A percentile compares a stretch with the other conserved stretches of the same genome.
Conservation (phyloP, 2,797 vertebrate species). For the Acanthornis magna region DNA sequence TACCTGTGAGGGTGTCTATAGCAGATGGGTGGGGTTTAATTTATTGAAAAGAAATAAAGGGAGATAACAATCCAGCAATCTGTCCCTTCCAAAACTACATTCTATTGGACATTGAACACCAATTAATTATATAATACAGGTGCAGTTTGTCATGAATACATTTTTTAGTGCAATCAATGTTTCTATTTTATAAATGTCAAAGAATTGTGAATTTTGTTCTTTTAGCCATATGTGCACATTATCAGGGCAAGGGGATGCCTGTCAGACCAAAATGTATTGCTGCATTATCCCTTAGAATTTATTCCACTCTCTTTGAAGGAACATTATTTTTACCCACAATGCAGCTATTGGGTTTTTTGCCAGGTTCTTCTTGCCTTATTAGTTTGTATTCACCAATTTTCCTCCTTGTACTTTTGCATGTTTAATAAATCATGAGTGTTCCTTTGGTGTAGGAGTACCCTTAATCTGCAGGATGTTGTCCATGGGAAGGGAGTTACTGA, state of each 20-base stretch:
- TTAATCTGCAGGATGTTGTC: neutral
- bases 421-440: neutral
- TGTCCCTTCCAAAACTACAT: neutral
- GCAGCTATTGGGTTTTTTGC: neutral
- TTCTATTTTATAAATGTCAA: neutral
- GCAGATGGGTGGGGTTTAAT: neutral
- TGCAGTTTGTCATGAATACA: neutral
- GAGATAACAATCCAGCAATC: neutral
- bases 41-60: constrained; percentile 34
- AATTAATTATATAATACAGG: neutral
- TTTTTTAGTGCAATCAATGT: neutral
- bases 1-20: neutral
- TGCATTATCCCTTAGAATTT: neutral
- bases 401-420: neutral
- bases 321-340: neutral
- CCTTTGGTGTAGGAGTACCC: neutral
- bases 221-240: neutral
- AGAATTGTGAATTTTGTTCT: neutral
- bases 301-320: neutral
- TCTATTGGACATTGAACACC: neutral
- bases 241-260: neutral
- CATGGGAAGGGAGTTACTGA: neutral
- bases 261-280: neutral
- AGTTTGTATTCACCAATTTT: neutral
- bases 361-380: neutral